Evolutionary conservation across 2,888 invertebrate genomes (phyloP).

Genomic region (Acanthopleura granulata): DNA sequence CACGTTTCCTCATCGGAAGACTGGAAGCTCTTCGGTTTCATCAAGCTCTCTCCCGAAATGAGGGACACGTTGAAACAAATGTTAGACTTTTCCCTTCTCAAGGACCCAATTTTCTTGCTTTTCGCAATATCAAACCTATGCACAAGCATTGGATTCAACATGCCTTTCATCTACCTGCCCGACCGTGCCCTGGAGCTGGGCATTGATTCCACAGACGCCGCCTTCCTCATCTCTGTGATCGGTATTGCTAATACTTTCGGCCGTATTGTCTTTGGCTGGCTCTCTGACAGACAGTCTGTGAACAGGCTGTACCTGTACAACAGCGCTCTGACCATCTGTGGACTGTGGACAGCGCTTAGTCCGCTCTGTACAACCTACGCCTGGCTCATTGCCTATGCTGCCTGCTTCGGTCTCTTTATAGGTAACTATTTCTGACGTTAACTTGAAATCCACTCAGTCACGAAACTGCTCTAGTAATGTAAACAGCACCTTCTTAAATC

Average conservation of each 20-base stretch:
- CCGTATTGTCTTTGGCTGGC: constrained; percentile 77
- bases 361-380: constrained; percentile 81
- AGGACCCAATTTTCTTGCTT: constrained; percentile 88
- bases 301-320: constrained; percentile 93
- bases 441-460: background rate
- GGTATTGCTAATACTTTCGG: constrained; percentile 95
- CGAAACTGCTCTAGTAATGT: too few species aligned
- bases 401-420: constrained; percentile 64
- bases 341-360: constrained; percentile 86
- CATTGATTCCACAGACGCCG: constrained; percentile 70
- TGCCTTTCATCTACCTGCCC: constrained; percentile 92
- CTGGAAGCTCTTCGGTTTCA: constrained; percentile 55
- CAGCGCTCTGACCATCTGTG: constrained; percentile 87
- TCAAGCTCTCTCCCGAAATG: constrained; percentile 42
- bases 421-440: constrained; percentile 45
- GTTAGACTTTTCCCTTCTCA: constrained; percentile 88
- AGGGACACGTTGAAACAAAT: constrained; percentile 72
- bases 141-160: constrained; percentile 92
- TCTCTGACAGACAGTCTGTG: constrained; percentile 76
- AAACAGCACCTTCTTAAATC: too few species aligned
- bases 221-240: constrained; percentile 86
- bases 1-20: constrained; percentile 36
- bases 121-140: constrained; percentile 91
- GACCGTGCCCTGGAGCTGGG: constrained; percentile 74
- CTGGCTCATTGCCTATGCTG: constrained; percentile 82